Evolutionary conservation across 2,797 vertebrate species (phyloP).

Genomic region (Peromyscus nudipes): DNA sequence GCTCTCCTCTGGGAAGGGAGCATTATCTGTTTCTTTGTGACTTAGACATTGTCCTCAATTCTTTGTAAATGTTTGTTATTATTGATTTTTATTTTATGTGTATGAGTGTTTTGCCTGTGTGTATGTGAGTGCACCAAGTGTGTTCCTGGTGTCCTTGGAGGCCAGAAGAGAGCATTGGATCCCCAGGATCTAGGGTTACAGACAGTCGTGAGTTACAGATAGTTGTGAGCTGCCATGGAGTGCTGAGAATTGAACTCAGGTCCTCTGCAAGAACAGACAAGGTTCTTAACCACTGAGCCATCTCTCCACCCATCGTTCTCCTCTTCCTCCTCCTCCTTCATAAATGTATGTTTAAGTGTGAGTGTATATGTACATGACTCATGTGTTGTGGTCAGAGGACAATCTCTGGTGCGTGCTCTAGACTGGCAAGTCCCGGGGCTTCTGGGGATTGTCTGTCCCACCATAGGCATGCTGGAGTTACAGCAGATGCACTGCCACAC

Average conservation of each 20-base stretch:
- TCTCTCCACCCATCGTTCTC: not conserved
- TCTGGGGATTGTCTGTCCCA: not conserved
- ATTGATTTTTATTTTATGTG: not conserved
- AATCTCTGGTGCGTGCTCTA: not conserved
- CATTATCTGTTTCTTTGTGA: not conserved
- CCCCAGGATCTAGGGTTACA: not conserved
- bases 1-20: slow-evolving; percentile 23
- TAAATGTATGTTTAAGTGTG: not conserved
- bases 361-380: not conserved
- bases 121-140: no score
- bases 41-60: slow-evolving; percentile 40
- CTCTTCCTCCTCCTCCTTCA: not conserved
- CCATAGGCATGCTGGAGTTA: not conserved
- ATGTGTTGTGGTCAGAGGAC: not conserved
- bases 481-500: not conserved
- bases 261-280: not conserved
- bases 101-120: not conserved
- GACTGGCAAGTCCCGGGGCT: not conserved
- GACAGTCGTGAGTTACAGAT: not conserved
- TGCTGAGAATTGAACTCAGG: not conserved
- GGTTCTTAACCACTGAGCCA: not conserved
- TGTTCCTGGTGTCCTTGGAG: not conserved
- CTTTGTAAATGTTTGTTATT: not conserved
- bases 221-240: not conserved
- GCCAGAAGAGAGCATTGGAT: not conserved